Evolutionary conservation across 2,888 invertebrate genomes (phyloP).

Genomic region (Nomada fabriciana): DNA sequence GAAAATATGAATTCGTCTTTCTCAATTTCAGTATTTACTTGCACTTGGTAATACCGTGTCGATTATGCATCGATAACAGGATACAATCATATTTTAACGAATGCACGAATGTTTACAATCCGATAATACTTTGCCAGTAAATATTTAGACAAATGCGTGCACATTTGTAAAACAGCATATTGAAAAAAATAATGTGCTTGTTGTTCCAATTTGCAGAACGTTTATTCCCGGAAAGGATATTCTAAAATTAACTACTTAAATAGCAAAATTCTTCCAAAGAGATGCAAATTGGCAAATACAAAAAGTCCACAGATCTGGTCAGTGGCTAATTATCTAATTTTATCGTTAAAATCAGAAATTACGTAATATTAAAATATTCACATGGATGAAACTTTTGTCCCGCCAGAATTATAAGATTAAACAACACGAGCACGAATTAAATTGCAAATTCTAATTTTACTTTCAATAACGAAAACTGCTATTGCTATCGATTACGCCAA

Average conservation of each 20-base stretch:
- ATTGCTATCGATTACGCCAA: neutral
- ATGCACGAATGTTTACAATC: no score
- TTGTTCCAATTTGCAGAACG: no score
- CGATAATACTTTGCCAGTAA: no score
- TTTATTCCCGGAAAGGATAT: no score
- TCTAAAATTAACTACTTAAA: no score
- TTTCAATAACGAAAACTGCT: neutral
- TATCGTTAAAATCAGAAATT: neutral
- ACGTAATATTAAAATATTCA: neutral
- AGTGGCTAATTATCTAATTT: no score
- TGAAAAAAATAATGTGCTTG: no score
- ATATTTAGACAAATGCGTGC: no score
- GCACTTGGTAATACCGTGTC: neutral
- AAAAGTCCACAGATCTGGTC: no score
- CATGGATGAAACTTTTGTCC: neutral
- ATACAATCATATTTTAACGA: neutral
- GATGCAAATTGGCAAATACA: no score
- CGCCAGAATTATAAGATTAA: neutral
- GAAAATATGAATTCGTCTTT: neutral
- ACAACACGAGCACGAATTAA: neutral
- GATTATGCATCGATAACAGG: neutral
- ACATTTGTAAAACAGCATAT: no score
- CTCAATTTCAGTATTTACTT: neutral
- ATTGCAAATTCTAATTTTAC: slow-evolving; percentile 12
- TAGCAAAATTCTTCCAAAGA: no score